Evolutionary conservation across 2,888 invertebrate genomes (phyloP).

Genomic region (Eupithecia abbreviata): DNA sequence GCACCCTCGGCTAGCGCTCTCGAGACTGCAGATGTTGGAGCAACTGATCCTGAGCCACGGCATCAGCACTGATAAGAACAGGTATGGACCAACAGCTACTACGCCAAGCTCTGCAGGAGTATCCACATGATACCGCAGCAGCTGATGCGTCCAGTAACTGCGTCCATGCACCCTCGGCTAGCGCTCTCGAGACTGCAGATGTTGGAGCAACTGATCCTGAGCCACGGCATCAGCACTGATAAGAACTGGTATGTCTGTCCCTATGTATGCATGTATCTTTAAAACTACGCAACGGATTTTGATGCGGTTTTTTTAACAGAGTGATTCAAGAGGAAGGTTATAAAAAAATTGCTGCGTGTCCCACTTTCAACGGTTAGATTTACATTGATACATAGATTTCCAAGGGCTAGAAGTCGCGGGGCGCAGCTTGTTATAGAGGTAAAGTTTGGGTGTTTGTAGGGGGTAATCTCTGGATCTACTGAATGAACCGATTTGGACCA

Average conservation of each 20-base stretch:
- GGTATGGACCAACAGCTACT: conserved; percentile 69
- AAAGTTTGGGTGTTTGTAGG: too few species aligned
- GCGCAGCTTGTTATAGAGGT: too few species aligned
- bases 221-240: conserved; percentile 93
- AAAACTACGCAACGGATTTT: too few species aligned
- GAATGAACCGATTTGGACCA: too few species aligned
- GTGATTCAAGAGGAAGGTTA: too few species aligned
- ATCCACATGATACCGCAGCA: conserved; percentile 93
- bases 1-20: conserved; percentile 93
- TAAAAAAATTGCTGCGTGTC: too few species aligned
- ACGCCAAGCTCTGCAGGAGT: conserved; percentile 75
- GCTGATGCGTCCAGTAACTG: conserved; percentile 91
- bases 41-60: conserved; percentile 93
- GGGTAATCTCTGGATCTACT: too few species aligned
- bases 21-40: conserved; percentile 94
- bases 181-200: conserved; percentile 94
- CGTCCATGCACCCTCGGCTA: conserved; percentile 92
- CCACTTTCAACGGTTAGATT: too few species aligned
- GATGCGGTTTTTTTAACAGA: too few species aligned
- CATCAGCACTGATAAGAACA: conserved; percentile 93
- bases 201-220: conserved; percentile 93
- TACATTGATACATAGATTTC: too few species aligned
- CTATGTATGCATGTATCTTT: too few species aligned
- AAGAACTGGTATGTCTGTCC: conserved; percentile 87
- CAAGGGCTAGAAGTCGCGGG: too few species aligned